Evolutionary conservation across 2,888 invertebrate genomes (phyloP).

Genomic region (Ichneumoninae sp.): DNA sequence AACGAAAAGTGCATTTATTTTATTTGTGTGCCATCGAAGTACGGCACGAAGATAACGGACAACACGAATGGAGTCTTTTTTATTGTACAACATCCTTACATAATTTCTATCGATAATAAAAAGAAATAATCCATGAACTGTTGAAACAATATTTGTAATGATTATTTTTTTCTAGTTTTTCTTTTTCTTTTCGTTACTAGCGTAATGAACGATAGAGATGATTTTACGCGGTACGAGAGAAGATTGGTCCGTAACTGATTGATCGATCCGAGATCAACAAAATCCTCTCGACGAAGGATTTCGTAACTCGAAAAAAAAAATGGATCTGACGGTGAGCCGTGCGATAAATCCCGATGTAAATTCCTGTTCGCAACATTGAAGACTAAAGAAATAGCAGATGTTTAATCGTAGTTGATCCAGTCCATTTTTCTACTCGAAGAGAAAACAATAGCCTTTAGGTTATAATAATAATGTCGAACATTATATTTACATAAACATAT

Average conservation of each 20-base stretch:
- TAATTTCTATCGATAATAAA: conserved; percentile 63
- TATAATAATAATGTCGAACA: conserved; percentile 51
- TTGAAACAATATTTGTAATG: conserved; percentile 42
- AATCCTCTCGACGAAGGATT: conserved; percentile 13
- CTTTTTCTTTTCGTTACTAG: neutral
- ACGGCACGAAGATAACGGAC: conserved; percentile 55
- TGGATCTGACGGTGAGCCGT: conserved; percentile 19
- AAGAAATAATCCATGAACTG: conserved; percentile 46
- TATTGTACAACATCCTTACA: conserved; percentile 66
- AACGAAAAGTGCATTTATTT: conserved; percentile 64
- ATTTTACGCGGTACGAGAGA: conserved; percentile 30
- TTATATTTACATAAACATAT: conserved; percentile 58
- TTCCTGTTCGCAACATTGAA: conserved; percentile 20
- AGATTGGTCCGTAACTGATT: neutral
- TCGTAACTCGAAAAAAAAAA: neutral
- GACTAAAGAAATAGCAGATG: conserved; percentile 16
- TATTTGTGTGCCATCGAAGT: conserved; percentile 57
- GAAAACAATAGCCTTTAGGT: conserved; percentile 31
- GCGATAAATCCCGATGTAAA: conserved; percentile 20
- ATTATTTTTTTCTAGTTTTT: conserved; percentile 27
- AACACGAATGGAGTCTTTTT: conserved; percentile 49
- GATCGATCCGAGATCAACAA: conserved; percentile 1
- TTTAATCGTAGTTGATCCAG: conserved; percentile 43
- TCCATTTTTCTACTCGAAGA: conserved; percentile 55
- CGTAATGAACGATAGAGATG: conserved; percentile 15